Evolutionary conservation across 1,140 invertebrate species (phyloP), one percentile per base, ranked within the genome.

Genomic region (Aphelenchoides besseyi): DNA sequence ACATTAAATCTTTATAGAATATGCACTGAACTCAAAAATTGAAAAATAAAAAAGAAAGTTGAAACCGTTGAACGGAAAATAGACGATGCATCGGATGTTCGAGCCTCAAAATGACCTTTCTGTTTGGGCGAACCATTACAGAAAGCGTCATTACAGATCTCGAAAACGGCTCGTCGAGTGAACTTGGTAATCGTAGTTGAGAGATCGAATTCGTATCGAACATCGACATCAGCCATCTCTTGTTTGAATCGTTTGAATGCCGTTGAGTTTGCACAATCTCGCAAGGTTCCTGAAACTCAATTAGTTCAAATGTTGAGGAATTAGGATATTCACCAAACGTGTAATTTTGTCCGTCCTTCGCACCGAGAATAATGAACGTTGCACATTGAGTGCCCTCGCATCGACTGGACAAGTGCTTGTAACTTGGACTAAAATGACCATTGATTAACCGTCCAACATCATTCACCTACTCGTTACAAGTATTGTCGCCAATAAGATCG

Each of bases 381-480:
- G 55, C 55, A 33, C 55, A 59, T 28, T 33, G n/a, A n/a, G n/a
- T 5, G 5, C 55, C 26, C 5, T 59, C 5, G 18, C 55, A 59
- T 28, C 18, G 5, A 23, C 5, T 23, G 5, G 18, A 5, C 5
- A 33, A 33, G 23, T 59, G n/a, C n/a, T n/a, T n/a, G n/a, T n/a
- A n/a, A n/a, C n/a, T n/a, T n/a, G n/a, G n/a, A n/a, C n/a, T n/a
- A n/a, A n/a, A n/a, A n/a, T n/a, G n/a, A n/a, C n/a, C n/a, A n/a
- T n/a, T n/a, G n/a, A n/a, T n/a, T n/a, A n/a, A n/a, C n/a, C n/a
- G n/a, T n/a, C n/a, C n/a, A n/a, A n/a, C n/a, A n/a, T n/a, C n/a
- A n/a, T n/a, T n/a, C n/a, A n/a, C n/a, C n/a, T n/a, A n/a, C n/a
- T 59, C 55, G 18, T 59, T 59, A 5, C 55, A 59, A 8, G 26